phyloP scores from a whole-genome alignment of 2,888 invertebrate species.

The Adelognathus sp. region DNA sequence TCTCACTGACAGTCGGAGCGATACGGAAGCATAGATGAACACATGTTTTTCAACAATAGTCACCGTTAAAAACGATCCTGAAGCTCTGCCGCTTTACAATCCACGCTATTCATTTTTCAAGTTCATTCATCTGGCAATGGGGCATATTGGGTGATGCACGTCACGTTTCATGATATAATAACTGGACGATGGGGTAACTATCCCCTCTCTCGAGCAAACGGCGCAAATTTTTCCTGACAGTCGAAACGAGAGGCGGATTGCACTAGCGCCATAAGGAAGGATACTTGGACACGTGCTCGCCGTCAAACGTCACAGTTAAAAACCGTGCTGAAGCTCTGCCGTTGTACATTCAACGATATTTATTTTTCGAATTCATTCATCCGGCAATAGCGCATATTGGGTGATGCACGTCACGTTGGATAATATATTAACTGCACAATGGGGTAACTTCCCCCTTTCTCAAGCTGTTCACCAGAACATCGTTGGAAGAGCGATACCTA shows the following conservation, averaged over 20 bases:
- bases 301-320: not conserved
- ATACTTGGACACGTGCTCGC: constrained; percentile 1
- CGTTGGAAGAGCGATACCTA: not conserved
- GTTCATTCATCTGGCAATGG: constrained; percentile 33
- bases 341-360: constrained; percentile 16
- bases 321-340: not conserved
- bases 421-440: not conserved
- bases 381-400: constrained; percentile 3
- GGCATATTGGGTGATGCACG: constrained; percentile 3
- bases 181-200: not conserved
- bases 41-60: constrained; percentile 10
- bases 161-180: not conserved
- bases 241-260: not conserved
- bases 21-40: not conserved
- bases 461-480: not conserved
- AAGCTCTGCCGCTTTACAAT: constrained; percentile 5
- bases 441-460: not conserved
- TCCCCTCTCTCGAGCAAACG: not conserved
- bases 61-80: not conserved
- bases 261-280: not conserved
- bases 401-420: not conserved
- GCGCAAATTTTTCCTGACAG: constrained; percentile 6
- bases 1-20: not conserved
- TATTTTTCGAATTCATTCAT: constrained; percentile 48
- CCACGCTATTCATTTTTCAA: constrained; percentile 39